These are phyloP conservation scores for Columba guinea DNA, from an alignment of 2,797 vertebrate genomes.

Conservation along the genomic window DNA sequence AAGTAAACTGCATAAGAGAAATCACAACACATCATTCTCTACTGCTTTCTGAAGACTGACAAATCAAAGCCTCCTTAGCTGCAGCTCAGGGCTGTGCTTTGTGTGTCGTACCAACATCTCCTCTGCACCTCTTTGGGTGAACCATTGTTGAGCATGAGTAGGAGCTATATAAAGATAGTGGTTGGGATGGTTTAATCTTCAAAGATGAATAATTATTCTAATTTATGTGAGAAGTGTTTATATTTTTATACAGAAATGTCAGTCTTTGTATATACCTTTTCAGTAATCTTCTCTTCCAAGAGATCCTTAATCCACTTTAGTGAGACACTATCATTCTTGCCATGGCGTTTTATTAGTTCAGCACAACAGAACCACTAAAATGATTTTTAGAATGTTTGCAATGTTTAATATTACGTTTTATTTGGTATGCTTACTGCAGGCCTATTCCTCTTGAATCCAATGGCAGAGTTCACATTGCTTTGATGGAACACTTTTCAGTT, in stretches of 20 bases:
- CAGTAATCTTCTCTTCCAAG: not conserved
- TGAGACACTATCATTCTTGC: not conserved
- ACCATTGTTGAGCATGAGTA: accelerated
- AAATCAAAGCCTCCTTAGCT: not conserved
- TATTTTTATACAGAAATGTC: not conserved
- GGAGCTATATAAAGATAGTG: not conserved
- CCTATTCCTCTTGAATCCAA: not conserved
- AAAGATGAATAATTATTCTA: not conserved
- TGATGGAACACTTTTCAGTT: not conserved
- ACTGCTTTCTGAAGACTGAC: not conserved
- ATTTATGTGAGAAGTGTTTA: not conserved
- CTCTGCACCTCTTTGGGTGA: not conserved
- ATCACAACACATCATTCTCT: not conserved
- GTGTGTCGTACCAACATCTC: not conserved
- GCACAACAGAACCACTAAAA: not conserved
- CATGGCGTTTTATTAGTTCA: not conserved
- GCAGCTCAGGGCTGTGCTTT: not conserved
- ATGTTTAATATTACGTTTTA: not conserved
- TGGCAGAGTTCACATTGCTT: not conserved
- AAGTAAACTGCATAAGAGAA: not conserved
- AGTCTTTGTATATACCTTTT: not conserved
- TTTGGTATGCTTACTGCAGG: not conserved
- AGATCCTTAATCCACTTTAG: not conserved
- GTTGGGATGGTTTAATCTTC: not conserved
- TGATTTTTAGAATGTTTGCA: not conserved